phyloP scores from a whole-genome alignment of 2,113 vertebrate genomes.

The Crotophaga sulcirostris region DNA sequence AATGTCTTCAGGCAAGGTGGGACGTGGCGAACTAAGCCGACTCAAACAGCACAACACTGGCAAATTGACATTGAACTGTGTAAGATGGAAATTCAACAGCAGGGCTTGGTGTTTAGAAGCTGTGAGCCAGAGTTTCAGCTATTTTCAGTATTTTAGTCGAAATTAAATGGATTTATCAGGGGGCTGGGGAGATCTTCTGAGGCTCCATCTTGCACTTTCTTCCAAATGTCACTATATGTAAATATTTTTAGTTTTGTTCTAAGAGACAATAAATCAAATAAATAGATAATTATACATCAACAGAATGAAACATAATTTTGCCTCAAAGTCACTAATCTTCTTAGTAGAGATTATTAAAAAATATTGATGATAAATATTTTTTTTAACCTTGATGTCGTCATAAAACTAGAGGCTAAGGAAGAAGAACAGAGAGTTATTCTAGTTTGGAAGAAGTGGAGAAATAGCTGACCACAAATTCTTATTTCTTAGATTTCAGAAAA shows the following conservation, averaged over 20 bases:
- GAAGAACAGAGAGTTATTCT: not conserved
- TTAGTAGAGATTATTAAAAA: not conserved
- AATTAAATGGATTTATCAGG: not conserved
- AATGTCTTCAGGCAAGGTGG: not conserved
- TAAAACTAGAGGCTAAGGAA: not conserved
- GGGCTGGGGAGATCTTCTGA: not conserved
- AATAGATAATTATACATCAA: not conserved
- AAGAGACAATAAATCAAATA: not conserved
- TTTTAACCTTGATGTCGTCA: not conserved
- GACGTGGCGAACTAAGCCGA: not conserved
- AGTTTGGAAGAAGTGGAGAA: not conserved
- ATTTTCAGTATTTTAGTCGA: slow-evolving; percentile 2
- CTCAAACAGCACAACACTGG: not conserved
- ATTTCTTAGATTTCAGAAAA: not conserved
- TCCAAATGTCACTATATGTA: not conserved
- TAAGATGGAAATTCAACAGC: slow-evolving; percentile 17
- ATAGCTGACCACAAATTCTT: not conserved
- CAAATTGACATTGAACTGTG: not conserved
- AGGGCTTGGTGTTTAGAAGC: not conserved
- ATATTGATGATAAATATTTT: not conserved
- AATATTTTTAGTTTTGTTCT: not conserved
- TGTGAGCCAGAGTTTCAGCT: not conserved
- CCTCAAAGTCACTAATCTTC: not conserved
- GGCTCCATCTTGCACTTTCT: not conserved
- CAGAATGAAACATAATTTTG: not conserved